Evolutionary conservation across 2,113 vertebrate genomes (phyloP).

Genomic region (Hyperopisus bebe): DNA sequence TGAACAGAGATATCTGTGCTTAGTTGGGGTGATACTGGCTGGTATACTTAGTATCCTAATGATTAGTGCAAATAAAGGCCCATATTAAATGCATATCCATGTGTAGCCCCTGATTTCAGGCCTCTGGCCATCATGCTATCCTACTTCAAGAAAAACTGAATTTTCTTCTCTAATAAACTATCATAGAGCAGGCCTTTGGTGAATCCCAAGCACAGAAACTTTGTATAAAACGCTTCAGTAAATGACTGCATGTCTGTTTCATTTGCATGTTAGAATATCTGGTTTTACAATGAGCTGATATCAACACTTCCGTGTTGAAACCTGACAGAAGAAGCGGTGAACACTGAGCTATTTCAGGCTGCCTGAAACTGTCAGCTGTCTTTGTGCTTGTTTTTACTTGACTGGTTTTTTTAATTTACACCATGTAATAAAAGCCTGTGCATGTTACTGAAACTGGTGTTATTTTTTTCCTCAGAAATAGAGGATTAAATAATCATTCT

Average conservation of each 20-base stretch:
- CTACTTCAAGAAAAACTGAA: background rate
- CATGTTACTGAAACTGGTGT: constrained; percentile 1
- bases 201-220: too few species aligned
- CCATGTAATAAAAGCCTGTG: background rate
- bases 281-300: background rate
- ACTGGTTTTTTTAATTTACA: background rate
- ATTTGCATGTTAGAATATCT: background rate
- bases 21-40: background rate
- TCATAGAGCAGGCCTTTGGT: background rate
- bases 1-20: background rate
- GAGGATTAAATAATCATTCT: background rate
- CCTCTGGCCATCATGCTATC: background rate
- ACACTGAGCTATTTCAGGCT: background rate
- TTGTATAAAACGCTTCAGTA: background rate
- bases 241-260: background rate
- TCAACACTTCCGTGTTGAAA: background rate
- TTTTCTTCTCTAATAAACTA: background rate
- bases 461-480: background rate
- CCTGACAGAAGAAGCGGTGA: background rate
- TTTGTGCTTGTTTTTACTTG: constrained; percentile 6
- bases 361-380: constrained; percentile 8
- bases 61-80: background rate
- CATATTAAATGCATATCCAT: background rate
- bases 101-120: background rate
- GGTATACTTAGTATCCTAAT: background rate